Percentiles rank a stretch among this genome's conserved stretches.
Evolutionary conservation across 2,113 vertebrate genomes (phyloP).

Genomic region (Cercopithecus mona): DNA sequence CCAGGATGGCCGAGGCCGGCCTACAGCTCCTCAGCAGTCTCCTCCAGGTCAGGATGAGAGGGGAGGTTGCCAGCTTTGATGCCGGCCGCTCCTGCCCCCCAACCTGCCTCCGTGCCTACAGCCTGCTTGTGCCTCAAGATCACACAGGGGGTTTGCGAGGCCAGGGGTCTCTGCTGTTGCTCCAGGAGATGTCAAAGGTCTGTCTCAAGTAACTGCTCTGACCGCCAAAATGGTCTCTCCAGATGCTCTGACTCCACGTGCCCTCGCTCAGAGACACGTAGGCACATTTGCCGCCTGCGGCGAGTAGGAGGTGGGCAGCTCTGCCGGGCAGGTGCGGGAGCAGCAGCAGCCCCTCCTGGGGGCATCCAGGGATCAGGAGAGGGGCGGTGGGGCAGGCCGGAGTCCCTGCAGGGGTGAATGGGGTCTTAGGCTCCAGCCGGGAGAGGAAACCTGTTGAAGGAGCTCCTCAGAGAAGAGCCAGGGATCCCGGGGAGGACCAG

Average conservation of each 20-base stretch:
- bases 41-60: rapidly evolving
- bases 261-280: rapidly evolving
- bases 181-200: background rate
- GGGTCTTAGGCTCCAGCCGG: background rate
- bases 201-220: background rate
- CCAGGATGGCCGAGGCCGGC: background rate
- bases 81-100: rapidly evolving
- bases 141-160: rapidly evolving
- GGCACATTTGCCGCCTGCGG: background rate
- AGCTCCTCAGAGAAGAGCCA: background rate
- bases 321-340: background rate
- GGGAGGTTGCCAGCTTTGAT: background rate
- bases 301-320: background rate
- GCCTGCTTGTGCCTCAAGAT: background rate
- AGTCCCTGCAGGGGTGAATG: background rate
- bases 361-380: background rate
- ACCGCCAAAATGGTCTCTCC: background rate
- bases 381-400: background rate
- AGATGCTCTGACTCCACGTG: background rate
- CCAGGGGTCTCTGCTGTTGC: background rate
- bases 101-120: background rate
- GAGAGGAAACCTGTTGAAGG: background rate
- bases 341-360: background rate
- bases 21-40: rapidly evolving
- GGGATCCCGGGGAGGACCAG: background rate